phyloP scores from a whole-genome alignment of 2,797 vertebrate genomes.

The Takifugu ocellatus region DNA sequence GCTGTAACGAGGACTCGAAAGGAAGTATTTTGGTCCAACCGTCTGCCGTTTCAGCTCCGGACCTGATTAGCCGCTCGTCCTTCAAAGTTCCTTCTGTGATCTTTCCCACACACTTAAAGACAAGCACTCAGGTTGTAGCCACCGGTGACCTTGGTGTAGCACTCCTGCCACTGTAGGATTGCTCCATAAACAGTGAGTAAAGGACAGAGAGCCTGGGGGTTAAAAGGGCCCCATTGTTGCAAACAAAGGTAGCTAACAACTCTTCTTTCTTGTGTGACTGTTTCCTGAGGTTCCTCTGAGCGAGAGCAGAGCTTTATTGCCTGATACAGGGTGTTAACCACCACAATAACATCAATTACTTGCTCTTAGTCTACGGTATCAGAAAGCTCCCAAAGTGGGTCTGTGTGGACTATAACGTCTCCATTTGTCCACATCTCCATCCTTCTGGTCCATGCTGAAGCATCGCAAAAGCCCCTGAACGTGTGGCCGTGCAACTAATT shows the following conservation, averaged over 20 bases:
- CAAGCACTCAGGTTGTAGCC: conserved; percentile 56
- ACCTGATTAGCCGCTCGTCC: conserved; percentile 47
- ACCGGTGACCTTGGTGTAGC: conserved; percentile 71
- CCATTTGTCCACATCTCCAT: not conserved
- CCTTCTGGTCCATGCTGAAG: not conserved
- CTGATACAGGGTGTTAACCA: conserved; percentile 29
- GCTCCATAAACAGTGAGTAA: conserved; percentile 69
- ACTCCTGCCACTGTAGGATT: conserved; percentile 62
- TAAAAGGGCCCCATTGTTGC: conserved; percentile 54
- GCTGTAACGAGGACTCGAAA: no score
- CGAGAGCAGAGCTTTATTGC: conserved; percentile 40
- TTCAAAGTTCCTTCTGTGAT: conserved; percentile 53
- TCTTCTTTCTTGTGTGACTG: conserved; percentile 32
- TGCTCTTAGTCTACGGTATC: conserved; percentile 20
- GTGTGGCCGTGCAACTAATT: not conserved
- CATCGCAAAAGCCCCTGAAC: no score
- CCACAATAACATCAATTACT: conserved; percentile 48
- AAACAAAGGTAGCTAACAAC: conserved; percentile 71
- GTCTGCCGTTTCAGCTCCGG: conserved; percentile 27
- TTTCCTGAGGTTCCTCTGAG: conserved; percentile 35
- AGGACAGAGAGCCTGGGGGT: conserved; percentile 53
- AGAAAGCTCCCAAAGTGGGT: not conserved
- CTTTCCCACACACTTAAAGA: conserved; percentile 62
- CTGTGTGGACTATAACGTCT: not conserved
- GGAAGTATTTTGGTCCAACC: conserved; percentile 4